A percentile compares a stretch with the other conserved stretches of the same genome.
phyloP scores from a whole-genome alignment of 2,113 vertebrate genomes.

The Platysternon megacephalum region DNA sequence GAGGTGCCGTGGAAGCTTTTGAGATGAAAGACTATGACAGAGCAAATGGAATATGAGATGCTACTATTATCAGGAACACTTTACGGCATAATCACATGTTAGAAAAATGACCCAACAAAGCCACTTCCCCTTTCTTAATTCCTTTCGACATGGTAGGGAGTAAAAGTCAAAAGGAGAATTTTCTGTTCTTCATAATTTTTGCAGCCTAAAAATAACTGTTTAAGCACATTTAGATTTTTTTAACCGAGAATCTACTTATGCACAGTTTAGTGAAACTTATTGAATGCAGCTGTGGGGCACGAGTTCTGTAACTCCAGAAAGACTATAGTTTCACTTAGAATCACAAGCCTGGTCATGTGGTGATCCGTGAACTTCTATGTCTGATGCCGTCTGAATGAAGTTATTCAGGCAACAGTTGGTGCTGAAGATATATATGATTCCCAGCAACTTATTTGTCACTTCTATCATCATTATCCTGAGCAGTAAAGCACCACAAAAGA shows the following conservation, averaged over 20 bases:
- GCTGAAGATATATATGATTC: slow-evolving; percentile 25
- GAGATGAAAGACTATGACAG: background rate
- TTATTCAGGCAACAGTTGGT: background rate
- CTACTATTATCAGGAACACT: background rate
- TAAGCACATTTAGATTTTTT: background rate
- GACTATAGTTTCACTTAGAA: slow-evolving; percentile 25
- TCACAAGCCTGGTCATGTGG: slow-evolving; percentile 1
- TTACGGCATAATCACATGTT: background rate
- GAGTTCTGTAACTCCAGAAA: slow-evolving; percentile 25
- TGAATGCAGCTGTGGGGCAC: background rate
- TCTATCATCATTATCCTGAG: background rate
- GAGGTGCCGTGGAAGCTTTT: background rate
- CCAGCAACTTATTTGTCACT: slow-evolving; percentile 33
- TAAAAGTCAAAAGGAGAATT: slow-evolving; percentile 2
- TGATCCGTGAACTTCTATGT: background rate
- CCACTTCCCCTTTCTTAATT: background rate
- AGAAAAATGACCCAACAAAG: background rate
- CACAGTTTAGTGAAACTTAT: background rate
- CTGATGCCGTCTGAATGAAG: slow-evolving; percentile 4
- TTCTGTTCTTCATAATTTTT: background rate
- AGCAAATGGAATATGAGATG: background rate
- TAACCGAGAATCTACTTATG: background rate
- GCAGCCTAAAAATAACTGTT: background rate
- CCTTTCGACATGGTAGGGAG: background rate
- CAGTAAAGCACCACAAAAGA: background rate